Conservation (phyloP, 2,888 invertebrate genomes). For the Euplexia lucipara region DNA sequence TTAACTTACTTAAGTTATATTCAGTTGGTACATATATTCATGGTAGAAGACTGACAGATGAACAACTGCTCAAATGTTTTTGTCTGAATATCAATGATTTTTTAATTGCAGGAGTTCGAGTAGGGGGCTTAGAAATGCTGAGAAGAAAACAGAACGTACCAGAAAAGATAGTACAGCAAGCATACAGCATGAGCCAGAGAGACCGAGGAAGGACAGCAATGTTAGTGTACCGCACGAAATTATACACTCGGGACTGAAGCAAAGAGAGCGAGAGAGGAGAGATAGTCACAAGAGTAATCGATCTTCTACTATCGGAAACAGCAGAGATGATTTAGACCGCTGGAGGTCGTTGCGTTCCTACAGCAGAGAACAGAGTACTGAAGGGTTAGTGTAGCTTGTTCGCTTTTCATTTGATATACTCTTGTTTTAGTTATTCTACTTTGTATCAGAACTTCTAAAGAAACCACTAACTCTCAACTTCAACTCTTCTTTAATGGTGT, state of each 20-base stretch:
- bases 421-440: background rate
- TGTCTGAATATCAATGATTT: background rate
- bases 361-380: conserved; percentile 88
- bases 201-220: conserved; percentile 82
- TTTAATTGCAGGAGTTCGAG: conserved; percentile 82
- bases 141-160: conserved; percentile 81
- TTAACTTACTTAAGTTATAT: background rate
- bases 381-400: conserved; percentile 77
- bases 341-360: conserved; percentile 88
- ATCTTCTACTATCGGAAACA: conserved; percentile 87
- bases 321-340: conserved; percentile 86
- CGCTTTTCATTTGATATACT: background rate
- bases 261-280: conserved; percentile 81
- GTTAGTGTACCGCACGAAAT: conserved; percentile 83
- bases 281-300: conserved; percentile 87
- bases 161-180: conserved; percentile 85
- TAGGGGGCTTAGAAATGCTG: conserved; percentile 82
- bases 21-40: background rate
- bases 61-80: background rate
- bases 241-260: conserved; percentile 75
- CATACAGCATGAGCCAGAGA: conserved; percentile 80
- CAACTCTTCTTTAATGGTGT: too few species aligned
- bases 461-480: background rate
- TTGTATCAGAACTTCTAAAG: background rate
- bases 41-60: background rate